These are phyloP conservation scores for Copidosoma floridanum DNA, from an alignment of 1,140 invertebrate genomes.

Conservation along the genomic window DNA sequence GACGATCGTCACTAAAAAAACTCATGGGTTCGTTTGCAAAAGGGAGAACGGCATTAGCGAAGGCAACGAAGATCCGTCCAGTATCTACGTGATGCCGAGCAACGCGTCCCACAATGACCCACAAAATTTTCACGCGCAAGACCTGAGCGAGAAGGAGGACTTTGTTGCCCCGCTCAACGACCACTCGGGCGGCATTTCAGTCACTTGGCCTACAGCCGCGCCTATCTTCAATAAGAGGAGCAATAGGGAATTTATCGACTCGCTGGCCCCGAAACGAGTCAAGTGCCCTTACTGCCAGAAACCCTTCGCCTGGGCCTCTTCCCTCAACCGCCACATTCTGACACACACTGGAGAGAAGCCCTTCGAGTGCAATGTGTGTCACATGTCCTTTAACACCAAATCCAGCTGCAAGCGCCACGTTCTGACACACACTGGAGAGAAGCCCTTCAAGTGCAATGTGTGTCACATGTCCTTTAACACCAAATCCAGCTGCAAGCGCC, in stretches of 20 bases:
- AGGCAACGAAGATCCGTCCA: constrained; percentile 68
- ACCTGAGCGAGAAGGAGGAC: constrained; percentile 71
- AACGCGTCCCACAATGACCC: constrained; percentile 74
- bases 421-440: too few species aligned
- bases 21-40: constrained; percentile 5
- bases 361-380: constrained; percentile 89
- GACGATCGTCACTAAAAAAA: constrained; percentile 45
- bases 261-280: constrained; percentile 88
- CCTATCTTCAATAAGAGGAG: constrained; percentile 40
- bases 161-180: constrained; percentile 73
- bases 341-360: constrained; percentile 96
- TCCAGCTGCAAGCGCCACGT: too few species aligned
- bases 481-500: too few species aligned
- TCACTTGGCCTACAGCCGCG: constrained; percentile 38
- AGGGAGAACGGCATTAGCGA: constrained; percentile 43
- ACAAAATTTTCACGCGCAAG: constrained; percentile 63
- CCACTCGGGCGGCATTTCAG: constrained; percentile 72
- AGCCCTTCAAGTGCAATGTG: too few species aligned
- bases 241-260: constrained; percentile 94
- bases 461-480: too few species aligned
- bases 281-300: constrained; percentile 88
- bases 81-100: constrained; percentile 74
- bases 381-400: constrained; percentile 92
- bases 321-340: constrained; percentile 85
- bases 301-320: constrained; percentile 95